phyloP scores from a whole-genome alignment of 2,797 vertebrate genomes.

The Pipistrellus nathusii region DNA sequence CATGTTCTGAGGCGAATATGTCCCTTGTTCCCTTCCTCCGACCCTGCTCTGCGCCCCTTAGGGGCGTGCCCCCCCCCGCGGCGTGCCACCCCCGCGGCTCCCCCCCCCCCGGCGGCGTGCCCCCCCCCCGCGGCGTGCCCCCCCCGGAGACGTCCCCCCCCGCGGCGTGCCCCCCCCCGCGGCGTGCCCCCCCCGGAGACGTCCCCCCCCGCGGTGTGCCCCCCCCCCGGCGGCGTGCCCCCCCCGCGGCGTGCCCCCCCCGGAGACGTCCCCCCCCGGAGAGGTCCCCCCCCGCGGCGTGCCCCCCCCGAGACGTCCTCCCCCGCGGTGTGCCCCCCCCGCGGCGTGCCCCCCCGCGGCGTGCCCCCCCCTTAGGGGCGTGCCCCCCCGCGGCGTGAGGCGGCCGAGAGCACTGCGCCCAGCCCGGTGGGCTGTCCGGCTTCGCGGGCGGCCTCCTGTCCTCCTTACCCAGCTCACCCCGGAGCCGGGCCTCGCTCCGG shows the following conservation, averaged over 20 bases:
- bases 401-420: slow-evolving; percentile 69
- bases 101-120: too few species aligned
- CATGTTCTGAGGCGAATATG: slow-evolving; percentile 75
- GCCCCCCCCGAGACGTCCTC: too few species aligned
- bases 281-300: too few species aligned
- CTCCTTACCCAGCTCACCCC: slow-evolving; percentile 84
- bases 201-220: too few species aligned
- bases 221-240: too few species aligned
- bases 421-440: slow-evolving; percentile 64
- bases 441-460: slow-evolving; percentile 80
- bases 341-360: too few species aligned
- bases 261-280: too few species aligned
- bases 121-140: neutral
- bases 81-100: neutral
- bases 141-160: too few species aligned
- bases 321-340: too few species aligned
- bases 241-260: slow-evolving; percentile 21
- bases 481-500: slow-evolving; percentile 85
- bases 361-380: too few species aligned
- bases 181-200: slow-evolving; percentile 25
- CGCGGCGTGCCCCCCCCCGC: slow-evolving; percentile 37
- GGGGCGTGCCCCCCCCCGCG: slow-evolving; percentile 58
- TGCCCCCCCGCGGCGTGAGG: slow-evolving; percentile 45
- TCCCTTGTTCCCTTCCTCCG: slow-evolving; percentile 77
- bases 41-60: slow-evolving; percentile 79